Evolutionary conservation across 2,888 invertebrate species (phyloP), one percentile per base, ranked within the genome.

Genomic region (Phyto melanocephala): DNA sequence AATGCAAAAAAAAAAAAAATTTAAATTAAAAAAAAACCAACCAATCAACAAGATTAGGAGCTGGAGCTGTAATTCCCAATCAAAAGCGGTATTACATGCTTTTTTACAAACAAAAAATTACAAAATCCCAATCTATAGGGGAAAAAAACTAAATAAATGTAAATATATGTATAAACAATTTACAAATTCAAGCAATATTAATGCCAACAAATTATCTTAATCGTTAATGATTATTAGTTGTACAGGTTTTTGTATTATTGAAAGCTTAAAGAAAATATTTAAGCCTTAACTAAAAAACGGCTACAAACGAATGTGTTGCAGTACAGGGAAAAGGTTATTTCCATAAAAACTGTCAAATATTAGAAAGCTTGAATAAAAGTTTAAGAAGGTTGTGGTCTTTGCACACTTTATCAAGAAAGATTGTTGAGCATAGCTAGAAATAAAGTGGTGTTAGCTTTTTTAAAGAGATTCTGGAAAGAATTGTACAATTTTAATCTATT

Each of bases 201-300:
- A 84, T 82, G 81, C 76, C 85, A 76, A 79, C 81, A 84, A 83
- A 85, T 85, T 85, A 85, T 82, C 81, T 85, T 84, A 85, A 84
- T 84, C 84, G 85, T 80, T 81, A 74, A 78, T 67, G 78, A 83
- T 78, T 81, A 71, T 74, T 54, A 70, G 50, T 78, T 71, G 65
- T 77, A 71, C 79, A 79, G 67, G 63, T 70, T 78, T 74, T 74
- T 37, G 65, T 56, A 52, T 60, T 60, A 60, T 60, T 52, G 62
- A 56, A 62, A 81, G 77, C 45, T 56, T 42, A 40, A 74, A 28
- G 35, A 70, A 65, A 54, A 72, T 17, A 76, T 50, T 17, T 37
- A 45, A 54, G 33, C 33, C 52, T 68, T 56, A 65, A 52, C n/a
- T 58, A 37, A 67, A n/a, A n/a, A 67, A 17, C 67, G 67, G 17